Conservation (phyloP, 2,113 vertebrate species). For the Thunnus thynnus region DNA sequence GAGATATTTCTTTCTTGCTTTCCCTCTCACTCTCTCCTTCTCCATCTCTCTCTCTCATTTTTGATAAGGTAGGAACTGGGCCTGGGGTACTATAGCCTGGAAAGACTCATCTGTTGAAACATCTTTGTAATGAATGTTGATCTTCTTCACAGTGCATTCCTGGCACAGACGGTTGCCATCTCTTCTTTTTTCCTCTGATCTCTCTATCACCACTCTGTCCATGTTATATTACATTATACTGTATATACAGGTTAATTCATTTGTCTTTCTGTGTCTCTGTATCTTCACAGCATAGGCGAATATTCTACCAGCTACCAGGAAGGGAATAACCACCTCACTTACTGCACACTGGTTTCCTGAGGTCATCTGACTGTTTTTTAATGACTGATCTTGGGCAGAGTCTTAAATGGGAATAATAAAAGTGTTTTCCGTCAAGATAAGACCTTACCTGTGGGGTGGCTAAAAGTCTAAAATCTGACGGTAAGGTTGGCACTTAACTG, state of each 20-base stretch:
- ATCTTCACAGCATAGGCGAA: too few relatives aligned
- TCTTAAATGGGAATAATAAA: neutral
- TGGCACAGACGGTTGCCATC: neutral
- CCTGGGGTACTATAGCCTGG: slow-evolving; percentile 23
- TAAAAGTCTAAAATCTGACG: too few relatives aligned
- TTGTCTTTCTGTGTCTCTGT: too few relatives aligned
- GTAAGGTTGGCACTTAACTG: too few relatives aligned
- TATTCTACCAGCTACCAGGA: neutral
- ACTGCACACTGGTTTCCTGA: neutral
- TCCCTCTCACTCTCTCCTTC: neutral
- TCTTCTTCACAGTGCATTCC: slow-evolving; percentile 19
- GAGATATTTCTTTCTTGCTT: slow-evolving; percentile 47
- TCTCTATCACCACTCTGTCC: neutral
- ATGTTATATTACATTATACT: neutral
- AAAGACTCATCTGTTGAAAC: slow-evolving; percentile 58
- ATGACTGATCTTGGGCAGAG: slow-evolving; percentile 24
- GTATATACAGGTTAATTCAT: too few relatives aligned
- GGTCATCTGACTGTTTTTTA: slow-evolving; percentile 19
- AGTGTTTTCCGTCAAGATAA: too few relatives aligned
- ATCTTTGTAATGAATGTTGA: slow-evolving; percentile 66
- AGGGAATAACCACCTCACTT: neutral
- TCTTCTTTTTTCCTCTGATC: slow-evolving; percentile 5
- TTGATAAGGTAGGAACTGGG: slow-evolving; percentile 40
- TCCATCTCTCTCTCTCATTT: neutral
- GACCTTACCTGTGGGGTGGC: too few relatives aligned